Percentiles rank a stretch among this genome's conserved stretches.
Evolutionary conservation across 2,113 vertebrate species (phyloP).

Genomic region (Nothobranchius furzeri): DNA sequence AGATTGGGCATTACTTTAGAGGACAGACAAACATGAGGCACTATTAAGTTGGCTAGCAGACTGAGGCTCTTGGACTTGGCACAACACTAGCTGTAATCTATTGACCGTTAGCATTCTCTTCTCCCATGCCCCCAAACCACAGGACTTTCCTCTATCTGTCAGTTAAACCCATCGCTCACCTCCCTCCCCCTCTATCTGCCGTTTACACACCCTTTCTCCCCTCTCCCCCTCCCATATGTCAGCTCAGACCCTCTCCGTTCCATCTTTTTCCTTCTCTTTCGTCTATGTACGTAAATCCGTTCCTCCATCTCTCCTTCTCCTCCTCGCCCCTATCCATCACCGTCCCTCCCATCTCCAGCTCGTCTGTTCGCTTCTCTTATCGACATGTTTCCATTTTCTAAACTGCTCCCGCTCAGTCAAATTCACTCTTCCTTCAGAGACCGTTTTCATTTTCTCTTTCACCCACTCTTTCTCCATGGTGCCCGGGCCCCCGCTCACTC

Average conservation of each 20-base stretch:
- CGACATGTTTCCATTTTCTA: constrained; percentile 82
- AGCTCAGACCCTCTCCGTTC: constrained; percentile 64
- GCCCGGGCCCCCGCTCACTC: constrained; percentile 42
- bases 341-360: constrained; percentile 73
- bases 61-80: constrained; percentile 59
- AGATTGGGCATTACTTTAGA: constrained; percentile 73
- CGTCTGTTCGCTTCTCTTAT: constrained; percentile 74
- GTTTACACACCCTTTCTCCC: constrained; percentile 64
- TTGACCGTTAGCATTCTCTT: constrained; percentile 71
- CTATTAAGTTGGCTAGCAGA: constrained; percentile 73
- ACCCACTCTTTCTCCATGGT: constrained; percentile 43
- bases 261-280: constrained; percentile 61
- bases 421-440: constrained; percentile 62
- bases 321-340: constrained; percentile 75
- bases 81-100: constrained; percentile 70
- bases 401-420: constrained; percentile 78
- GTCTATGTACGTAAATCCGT: constrained; percentile 59
- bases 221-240: constrained; percentile 44
- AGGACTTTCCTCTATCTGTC: constrained; percentile 71
- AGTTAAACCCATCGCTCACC: constrained; percentile 67
- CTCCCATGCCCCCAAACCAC: constrained; percentile 65
- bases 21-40: constrained; percentile 76
- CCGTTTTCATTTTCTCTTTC: constrained; percentile 73
- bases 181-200: constrained; percentile 66
- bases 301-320: constrained; percentile 40